These are phyloP conservation scores for Poecilia wingei DNA, from an alignment of 2,797 vertebrate genomes.

Conservation along the genomic window DNA sequence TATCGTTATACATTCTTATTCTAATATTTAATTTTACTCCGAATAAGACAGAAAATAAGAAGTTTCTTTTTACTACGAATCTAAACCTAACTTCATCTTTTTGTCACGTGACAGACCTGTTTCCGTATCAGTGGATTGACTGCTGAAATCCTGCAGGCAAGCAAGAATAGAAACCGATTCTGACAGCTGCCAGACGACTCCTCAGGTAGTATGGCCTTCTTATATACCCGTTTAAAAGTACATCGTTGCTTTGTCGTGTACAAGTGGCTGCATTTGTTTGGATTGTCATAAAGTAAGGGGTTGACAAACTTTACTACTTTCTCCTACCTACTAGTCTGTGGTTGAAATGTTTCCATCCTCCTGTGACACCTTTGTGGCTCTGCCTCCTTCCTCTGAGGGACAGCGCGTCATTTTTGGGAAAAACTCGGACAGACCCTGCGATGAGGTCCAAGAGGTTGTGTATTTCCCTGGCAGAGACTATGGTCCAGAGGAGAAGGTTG, in stretches of 20 bases:
- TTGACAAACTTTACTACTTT: not conserved
- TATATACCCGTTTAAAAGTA: not conserved
- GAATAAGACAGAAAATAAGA: not conserved
- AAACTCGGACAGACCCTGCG: slow-evolving; percentile 92
- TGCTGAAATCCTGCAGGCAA: not conserved
- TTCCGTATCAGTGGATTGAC: slow-evolving; percentile 37
- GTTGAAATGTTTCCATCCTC: slow-evolving; percentile 80
- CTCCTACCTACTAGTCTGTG: not conserved
- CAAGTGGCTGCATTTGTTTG: not conserved
- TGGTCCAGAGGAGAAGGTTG: slow-evolving; percentile 76
- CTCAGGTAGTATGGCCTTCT: not conserved
- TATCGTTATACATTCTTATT: not conserved
- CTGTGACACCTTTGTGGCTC: slow-evolving; percentile 95
- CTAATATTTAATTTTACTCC: too few species aligned
- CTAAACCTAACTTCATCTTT: slow-evolving; percentile 22
- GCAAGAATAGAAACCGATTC: slow-evolving; percentile 47
- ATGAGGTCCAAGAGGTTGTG: slow-evolving; percentile 95
- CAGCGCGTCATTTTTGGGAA: slow-evolving; percentile 91
- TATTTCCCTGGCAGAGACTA: slow-evolving; percentile 82
- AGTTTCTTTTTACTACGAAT: slow-evolving; percentile 2
- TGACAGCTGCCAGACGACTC: not conserved
- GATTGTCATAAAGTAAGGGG: not conserved
- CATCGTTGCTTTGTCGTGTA: not conserved
- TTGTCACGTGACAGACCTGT: slow-evolving; percentile 47
- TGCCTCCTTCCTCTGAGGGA: slow-evolving; percentile 86